These are phyloP conservation scores for Hirundichthys speculiger DNA, from an alignment of 2,113 vertebrate genomes.

Conservation along the genomic window DNA sequence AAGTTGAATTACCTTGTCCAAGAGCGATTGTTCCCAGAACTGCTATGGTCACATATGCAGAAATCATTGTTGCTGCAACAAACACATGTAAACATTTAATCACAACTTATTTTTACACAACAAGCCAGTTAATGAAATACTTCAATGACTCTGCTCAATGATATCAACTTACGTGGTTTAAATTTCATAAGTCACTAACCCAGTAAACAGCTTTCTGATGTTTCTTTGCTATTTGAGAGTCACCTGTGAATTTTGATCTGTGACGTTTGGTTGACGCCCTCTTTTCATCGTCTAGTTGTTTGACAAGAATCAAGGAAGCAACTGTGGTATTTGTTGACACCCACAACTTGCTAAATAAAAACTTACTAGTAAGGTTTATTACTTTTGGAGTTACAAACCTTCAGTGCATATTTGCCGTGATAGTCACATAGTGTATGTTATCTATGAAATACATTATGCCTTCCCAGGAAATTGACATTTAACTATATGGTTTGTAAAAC, in stretches of 20 bases:
- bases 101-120: no score
- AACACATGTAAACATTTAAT: no score
- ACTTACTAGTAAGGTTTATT: no score
- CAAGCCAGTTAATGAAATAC: not conserved
- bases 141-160: not conserved
- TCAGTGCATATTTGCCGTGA: no score
- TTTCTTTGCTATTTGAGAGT: not conserved
- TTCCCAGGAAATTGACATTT: no score
- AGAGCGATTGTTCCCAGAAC: conserved; percentile 11
- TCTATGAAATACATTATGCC: no score
- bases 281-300: not conserved
- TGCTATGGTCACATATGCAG: not conserved
- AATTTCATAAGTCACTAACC: conserved; percentile 11
- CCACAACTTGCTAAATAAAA: not conserved
- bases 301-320: not conserved
- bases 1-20: conserved; percentile 32
- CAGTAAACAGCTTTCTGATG: not conserved
- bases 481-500: no score
- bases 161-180: not conserved
- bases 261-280: not conserved
- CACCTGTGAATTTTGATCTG: not conserved
- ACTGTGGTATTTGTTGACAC: not conserved
- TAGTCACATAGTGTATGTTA: no score
- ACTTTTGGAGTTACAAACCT: no score
- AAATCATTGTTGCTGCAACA: conserved; percentile 18